These are phyloP conservation scores for Temnothorax curvispinosus DNA, from an alignment of 1,140 invertebrate genomes.

Conservation along the genomic window DNA sequence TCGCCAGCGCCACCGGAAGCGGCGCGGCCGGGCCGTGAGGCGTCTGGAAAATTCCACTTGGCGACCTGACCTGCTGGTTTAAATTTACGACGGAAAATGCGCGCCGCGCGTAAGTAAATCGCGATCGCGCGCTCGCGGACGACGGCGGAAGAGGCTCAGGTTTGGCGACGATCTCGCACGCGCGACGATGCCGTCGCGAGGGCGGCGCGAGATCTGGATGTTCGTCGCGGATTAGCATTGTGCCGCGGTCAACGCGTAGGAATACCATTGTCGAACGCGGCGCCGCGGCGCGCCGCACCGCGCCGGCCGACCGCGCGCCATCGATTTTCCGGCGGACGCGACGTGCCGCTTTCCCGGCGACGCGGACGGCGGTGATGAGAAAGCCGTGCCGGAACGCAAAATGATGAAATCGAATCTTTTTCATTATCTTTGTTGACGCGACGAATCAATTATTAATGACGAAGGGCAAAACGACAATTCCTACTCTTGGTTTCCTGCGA, in stretches of 20 bases:
- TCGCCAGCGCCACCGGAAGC: background rate
- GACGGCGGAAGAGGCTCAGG: no score
- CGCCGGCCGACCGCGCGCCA: constrained; percentile 11
- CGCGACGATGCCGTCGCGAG: no score
- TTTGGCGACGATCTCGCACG: no score
- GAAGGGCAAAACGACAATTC: background rate
- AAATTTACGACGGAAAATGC: no score
- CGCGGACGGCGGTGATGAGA: no score
- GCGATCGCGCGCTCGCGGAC: no score
- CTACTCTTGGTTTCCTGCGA: background rate
- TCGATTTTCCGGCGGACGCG: constrained; percentile 31
- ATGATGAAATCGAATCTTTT: no score
- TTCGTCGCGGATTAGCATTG: background rate
- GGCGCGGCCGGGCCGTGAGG: background rate
- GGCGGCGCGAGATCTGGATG: background rate
- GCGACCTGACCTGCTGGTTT: background rate
- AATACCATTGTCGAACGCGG: background rate
- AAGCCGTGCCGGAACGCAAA: background rate
- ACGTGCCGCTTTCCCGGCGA: background rate
- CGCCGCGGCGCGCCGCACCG: background rate
- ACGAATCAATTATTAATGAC: background rate
- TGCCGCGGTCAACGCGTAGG: constrained; percentile 7
- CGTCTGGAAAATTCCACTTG: background rate
- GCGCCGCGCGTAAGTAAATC: background rate
- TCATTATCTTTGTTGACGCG: background rate